These are phyloP conservation scores for Peromyscus attwateri DNA, from an alignment of 2,797 vertebrate genomes.

Conservation along the genomic window DNA sequence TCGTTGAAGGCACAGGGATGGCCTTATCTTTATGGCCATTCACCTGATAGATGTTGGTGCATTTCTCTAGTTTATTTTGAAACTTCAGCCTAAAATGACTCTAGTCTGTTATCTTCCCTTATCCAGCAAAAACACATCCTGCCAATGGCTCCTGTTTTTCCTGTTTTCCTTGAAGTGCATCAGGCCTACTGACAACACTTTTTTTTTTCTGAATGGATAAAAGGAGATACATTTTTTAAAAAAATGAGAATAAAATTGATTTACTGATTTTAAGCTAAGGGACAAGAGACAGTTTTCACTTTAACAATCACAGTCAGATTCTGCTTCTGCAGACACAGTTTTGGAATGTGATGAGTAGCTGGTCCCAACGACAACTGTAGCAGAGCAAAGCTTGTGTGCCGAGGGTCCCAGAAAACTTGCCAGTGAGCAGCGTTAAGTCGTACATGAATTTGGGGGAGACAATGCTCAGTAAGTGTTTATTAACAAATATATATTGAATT, in stretches of 20 bases:
- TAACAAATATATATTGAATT: slow-evolving; percentile 49
- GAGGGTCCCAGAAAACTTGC: neutral
- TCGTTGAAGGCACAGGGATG: neutral
- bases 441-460: neutral
- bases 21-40: neutral
- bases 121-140: slow-evolving; percentile 13
- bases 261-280: slow-evolving; percentile 46
- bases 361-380: neutral
- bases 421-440: neutral
- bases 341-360: neutral
- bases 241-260: neutral
- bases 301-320: slow-evolving; percentile 11
- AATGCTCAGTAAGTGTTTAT: neutral
- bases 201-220: slow-evolving; percentile 66
- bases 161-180: slow-evolving; percentile 25
- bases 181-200: slow-evolving; percentile 39
- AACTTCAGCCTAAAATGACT: slow-evolving; percentile 44
- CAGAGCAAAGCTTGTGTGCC: neutral
- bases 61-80: slow-evolving; percentile 52
- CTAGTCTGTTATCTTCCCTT: slow-evolving; percentile 49
- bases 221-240: neutral
- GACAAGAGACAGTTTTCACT: neutral
- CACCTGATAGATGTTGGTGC: neutral
- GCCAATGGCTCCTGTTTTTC: slow-evolving; percentile 54
- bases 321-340: neutral